These are phyloP conservation scores for Notiomystis cincta DNA, from an alignment of 2,113 vertebrate species.

Conservation along the genomic window DNA sequence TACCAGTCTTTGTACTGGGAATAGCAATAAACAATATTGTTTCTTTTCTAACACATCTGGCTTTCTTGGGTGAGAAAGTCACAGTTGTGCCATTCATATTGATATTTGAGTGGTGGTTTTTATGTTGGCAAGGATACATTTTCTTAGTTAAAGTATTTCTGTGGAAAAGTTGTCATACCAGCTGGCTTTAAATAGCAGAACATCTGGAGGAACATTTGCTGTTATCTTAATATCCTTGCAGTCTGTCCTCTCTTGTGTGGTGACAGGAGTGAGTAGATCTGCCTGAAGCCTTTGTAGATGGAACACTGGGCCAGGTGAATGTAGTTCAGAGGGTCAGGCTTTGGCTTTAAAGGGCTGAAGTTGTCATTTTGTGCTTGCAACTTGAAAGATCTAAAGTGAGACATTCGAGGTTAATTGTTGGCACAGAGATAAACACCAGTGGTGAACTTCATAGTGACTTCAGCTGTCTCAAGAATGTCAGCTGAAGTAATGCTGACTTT, in stretches of 20 bases:
- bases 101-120: background rate
- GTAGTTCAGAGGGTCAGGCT: background rate
- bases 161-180: background rate
- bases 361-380: background rate
- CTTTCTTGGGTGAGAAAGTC: background rate
- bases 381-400: background rate
- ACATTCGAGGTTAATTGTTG: rapidly evolving
- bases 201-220: too few relatives aligned
- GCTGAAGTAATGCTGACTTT: rapidly evolving
- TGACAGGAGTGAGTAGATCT: background rate
- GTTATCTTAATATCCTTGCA: too few relatives aligned
- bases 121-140: background rate
- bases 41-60: background rate
- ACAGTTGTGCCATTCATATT: rapidly evolving
- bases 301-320: background rate
- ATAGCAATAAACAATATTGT: background rate
- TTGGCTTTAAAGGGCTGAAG: background rate
- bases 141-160: background rate
- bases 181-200: background rate
- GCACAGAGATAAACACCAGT: background rate
- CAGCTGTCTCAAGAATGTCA: too few relatives aligned
- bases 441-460: too few relatives aligned
- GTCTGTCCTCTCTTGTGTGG: background rate
- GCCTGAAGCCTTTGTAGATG: too few relatives aligned
- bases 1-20: rapidly evolving